A percentile compares a stretch with the other conserved stretches of the same genome.
These are phyloP conservation scores for Eudyptes chrysolophus DNA, from an alignment of 2,113 vertebrate species.

Conservation along the genomic window DNA sequence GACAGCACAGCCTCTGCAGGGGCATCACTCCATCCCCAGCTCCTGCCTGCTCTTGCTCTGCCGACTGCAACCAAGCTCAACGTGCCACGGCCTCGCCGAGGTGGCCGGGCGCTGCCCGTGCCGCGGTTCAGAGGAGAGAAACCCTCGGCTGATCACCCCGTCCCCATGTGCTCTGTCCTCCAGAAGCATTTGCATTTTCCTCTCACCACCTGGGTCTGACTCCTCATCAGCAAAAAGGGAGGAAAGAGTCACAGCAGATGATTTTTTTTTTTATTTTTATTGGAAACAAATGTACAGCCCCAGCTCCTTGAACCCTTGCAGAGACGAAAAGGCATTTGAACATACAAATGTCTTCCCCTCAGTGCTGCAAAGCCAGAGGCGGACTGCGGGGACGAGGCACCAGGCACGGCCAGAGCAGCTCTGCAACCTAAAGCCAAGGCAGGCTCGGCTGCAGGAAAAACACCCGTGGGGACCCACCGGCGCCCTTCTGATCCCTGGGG, in stretches of 20 bases:
- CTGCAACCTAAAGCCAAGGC: neutral
- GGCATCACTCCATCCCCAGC: rapidly evolving
- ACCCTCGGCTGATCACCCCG: neutral
- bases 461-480: neutral
- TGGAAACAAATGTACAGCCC: neutral
- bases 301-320: constrained; percentile 39
- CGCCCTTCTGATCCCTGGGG: neutral
- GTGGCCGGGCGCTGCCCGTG: rapidly evolving
- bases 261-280: neutral
- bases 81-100: neutral
- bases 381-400: neutral
- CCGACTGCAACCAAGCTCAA: rapidly evolving
- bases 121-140: rapidly evolving
- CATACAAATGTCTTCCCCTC: neutral
- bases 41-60: neutral
- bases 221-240: neutral
- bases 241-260: neutral
- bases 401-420: neutral
- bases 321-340: constrained; percentile 28
- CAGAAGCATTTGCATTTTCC: neutral
- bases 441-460: neutral
- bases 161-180: rapidly evolving
- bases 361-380: neutral
- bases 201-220: neutral
- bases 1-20: neutral